Base-by-base conservation (phyloP, 2,113 vertebrate genomes). In the Hemicordylus capensis region DNA sequence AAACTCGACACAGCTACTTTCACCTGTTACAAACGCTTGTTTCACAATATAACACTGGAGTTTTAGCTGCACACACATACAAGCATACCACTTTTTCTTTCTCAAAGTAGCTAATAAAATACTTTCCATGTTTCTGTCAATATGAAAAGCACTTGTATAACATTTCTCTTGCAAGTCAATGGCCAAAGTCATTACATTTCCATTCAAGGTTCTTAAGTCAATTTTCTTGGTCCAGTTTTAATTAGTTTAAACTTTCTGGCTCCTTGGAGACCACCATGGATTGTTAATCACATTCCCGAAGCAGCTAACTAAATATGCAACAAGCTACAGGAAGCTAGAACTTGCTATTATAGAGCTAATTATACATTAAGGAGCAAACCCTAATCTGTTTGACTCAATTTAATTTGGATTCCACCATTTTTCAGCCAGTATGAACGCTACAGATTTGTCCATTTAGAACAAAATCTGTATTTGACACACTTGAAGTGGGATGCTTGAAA, bases 231-330 rank as follows among this genome's bases (percentile, higher is more conserved):
- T 79, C 54, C 34, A 63, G 42, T 63, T 76, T 80, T 73, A 85
- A 85, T 79, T 37, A 73, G 67, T 72, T 79, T 79, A 80, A 79
- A 72, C 44, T 85, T 85, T 73, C 67, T 37, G 69, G 58, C 42
- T 85, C 76, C 48, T 80, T 48, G 37, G 34, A 73, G 34, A 39
- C 34, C 76, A 31, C 26, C 26, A 42, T 3, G 22, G 44, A 39
- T 80, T 80, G 76, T n/a, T 80, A 80, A 63, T 74, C 39, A 80
- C 48, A 73, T 73, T 63, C 67, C 54, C 56, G 46, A 70, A 78
- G 76, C 51, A 59, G 66, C 75, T 59, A 85, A 70, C 64, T 77
- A 73, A 85, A 51, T 22, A 72, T 79, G 44, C 34, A 39, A 39
- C 4, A 39, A 61, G 31, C 31, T 67, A 58, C 28, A 67, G 76